These are phyloP conservation scores for Caracal caracal DNA, from an alignment of 2,113 vertebrate genomes.

Conservation along the genomic window DNA sequence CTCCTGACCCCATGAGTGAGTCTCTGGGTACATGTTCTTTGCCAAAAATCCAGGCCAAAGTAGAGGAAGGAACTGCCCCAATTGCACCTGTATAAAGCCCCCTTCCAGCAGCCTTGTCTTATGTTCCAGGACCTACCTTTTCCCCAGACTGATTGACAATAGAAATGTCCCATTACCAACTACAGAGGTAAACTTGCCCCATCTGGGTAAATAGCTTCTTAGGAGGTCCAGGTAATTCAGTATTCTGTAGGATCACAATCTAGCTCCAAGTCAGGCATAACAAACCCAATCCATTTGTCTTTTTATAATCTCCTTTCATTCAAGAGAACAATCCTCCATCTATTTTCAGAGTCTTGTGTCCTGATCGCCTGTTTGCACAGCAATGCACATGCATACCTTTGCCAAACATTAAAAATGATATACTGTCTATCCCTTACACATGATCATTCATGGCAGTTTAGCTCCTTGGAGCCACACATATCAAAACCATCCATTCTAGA, in stretches of 20 bases:
- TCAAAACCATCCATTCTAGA: not conserved
- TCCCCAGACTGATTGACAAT: not conserved
- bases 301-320: not conserved
- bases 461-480: not conserved
- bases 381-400: not conserved
- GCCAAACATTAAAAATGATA: conserved; percentile 13
- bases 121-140: not conserved
- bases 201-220: not conserved
- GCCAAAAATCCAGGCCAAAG: not conserved
- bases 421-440: not conserved
- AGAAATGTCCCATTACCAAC: not conserved
- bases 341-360: not conserved
- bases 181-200: not conserved
- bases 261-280: not conserved
- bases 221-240: not conserved
- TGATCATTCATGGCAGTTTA: not conserved
- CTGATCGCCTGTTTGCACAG: not conserved
- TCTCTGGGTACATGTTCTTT: not conserved
- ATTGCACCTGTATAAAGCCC: not conserved
- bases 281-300: not conserved
- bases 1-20: not conserved
- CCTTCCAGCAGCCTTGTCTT: not conserved
- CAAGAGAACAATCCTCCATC: not conserved
- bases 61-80: not conserved
- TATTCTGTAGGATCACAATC: not conserved